Conservation (phyloP, 2,888 invertebrate genomes). For the Phrixothrix hirtus region DNA sequence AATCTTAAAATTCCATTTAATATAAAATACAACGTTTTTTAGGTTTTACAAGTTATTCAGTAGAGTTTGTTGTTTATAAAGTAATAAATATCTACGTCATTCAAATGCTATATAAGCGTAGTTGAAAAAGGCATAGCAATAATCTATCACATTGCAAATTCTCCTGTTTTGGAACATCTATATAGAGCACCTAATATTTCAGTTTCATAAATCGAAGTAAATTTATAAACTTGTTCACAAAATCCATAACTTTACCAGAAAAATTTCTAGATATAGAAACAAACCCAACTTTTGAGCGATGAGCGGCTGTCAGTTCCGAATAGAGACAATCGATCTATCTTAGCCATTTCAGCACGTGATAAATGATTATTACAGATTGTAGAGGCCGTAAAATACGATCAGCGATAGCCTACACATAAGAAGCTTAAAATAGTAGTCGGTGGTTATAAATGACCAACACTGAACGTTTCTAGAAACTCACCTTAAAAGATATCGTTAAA, state of each 20-base stretch:
- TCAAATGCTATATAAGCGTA: too few species aligned
- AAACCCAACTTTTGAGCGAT: conserved; percentile 40
- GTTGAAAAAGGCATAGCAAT: too few species aligned
- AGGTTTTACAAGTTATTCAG: too few species aligned
- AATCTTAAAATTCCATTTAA: too few species aligned
- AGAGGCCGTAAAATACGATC: conserved; percentile 40
- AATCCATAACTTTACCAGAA: conserved; percentile 15
- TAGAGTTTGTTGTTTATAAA: too few species aligned
- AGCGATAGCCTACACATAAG: conserved; percentile 32
- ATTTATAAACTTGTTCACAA: conserved; percentile 5
- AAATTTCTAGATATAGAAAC: conserved; percentile 22
- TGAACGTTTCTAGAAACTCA: conserved; percentile 18
- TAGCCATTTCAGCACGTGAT: conserved; percentile 45
- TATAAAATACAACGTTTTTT: too few species aligned
- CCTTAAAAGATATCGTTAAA: too few species aligned
- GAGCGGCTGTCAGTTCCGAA: conserved; percentile 47
- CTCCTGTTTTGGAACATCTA: background rate
- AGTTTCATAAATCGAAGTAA: background rate
- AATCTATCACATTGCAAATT: too few species aligned
- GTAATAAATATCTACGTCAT: too few species aligned
- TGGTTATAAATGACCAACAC: conserved; percentile 29
- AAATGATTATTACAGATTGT: conserved; percentile 49
- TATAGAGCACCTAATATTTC: background rate
- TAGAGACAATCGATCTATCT: conserved; percentile 51
- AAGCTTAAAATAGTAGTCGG: conserved; percentile 32